These are phyloP conservation scores for Xylota segnis DNA, from an alignment of 2,888 invertebrate genomes.

Conservation along the genomic window DNA sequence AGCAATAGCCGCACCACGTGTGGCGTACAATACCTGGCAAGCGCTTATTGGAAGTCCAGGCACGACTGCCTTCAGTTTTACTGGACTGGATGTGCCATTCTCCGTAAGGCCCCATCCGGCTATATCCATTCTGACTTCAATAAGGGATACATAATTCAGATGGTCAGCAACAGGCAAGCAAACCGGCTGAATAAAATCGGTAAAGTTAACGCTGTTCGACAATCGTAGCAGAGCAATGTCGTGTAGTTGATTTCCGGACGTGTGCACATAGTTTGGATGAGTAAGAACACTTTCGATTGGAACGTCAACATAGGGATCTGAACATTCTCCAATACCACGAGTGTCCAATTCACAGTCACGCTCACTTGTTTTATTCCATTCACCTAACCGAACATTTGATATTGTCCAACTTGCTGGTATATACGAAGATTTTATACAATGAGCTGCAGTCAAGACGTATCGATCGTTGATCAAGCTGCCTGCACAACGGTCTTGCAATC, in stretches of 20 bases:
- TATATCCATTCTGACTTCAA: slow-evolving; percentile 84
- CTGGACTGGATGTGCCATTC: slow-evolving; percentile 84
- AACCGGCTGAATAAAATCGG: slow-evolving; percentile 86
- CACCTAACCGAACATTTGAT: slow-evolving; percentile 82
- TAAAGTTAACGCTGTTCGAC: slow-evolving; percentile 85
- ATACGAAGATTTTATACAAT: slow-evolving; percentile 89
- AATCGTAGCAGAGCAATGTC: slow-evolving; percentile 91
- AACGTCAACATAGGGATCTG: slow-evolving; percentile 86
- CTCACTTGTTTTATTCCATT: slow-evolving; percentile 82
- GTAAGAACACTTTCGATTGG: slow-evolving; percentile 87
- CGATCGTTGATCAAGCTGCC: slow-evolving; percentile 88
- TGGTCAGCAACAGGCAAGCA: slow-evolving; percentile 85
- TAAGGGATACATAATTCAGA: slow-evolving; percentile 81
- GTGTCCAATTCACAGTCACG: slow-evolving; percentile 80
- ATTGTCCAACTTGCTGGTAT: slow-evolving; percentile 87
- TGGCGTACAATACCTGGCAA: slow-evolving; percentile 86
- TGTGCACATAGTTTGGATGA: slow-evolving; percentile 88
- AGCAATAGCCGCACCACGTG: slow-evolving; percentile 83
- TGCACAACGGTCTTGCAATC: slow-evolving; percentile 88
- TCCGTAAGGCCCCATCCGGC: slow-evolving; percentile 89
- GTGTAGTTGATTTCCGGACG: slow-evolving; percentile 86
- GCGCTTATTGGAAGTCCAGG: slow-evolving; percentile 84
- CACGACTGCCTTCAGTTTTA: slow-evolving; percentile 86
- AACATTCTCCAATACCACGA: slow-evolving; percentile 85
- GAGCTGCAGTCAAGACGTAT: slow-evolving; percentile 91